phyloP scores from a whole-genome alignment of 2,888 invertebrate genomes.

The Aporophyla lueneburgensis region DNA sequence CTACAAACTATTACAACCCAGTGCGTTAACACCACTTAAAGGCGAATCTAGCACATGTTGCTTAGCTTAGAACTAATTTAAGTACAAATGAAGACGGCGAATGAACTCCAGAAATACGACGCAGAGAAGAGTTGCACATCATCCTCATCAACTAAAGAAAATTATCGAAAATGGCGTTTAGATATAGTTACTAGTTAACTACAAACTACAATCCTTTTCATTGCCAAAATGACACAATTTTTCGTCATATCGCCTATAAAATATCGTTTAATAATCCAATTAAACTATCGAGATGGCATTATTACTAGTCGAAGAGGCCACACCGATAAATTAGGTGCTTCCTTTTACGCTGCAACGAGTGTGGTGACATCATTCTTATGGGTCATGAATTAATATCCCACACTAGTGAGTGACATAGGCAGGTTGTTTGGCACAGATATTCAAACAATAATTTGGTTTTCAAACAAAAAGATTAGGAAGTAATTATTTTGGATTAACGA shows the following conservation, averaged over 20 bases:
- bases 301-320: slow-evolving; percentile 67
- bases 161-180: background rate
- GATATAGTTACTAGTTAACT: slow-evolving; percentile 3
- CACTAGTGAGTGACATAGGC: slow-evolving; percentile 37
- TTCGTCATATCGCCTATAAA: slow-evolving; percentile 11
- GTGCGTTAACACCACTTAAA: slow-evolving; percentile 41
- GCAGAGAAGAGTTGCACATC: background rate
- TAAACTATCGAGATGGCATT: slow-evolving; percentile 47
- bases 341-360: slow-evolving; percentile 67
- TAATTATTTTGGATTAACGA: slow-evolving; percentile 13
- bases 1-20: slow-evolving; percentile 53
- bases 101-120: slow-evolving; percentile 5
- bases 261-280: slow-evolving; percentile 32
- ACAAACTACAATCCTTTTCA: background rate
- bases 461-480: background rate
- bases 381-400: slow-evolving; percentile 64
- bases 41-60: slow-evolving; percentile 35
- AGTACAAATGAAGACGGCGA: background rate
- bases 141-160: background rate
- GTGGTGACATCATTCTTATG: slow-evolving; percentile 71
- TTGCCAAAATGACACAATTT: slow-evolving; percentile 4
- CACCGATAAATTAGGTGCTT: slow-evolving; percentile 73
- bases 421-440: slow-evolving; percentile 34
- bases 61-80: too few species aligned
- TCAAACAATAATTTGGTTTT: slow-evolving; percentile 8